Base-by-base conservation (phyloP, 2,113 vertebrate species). In the Gopherus evgoodei region DNA sequence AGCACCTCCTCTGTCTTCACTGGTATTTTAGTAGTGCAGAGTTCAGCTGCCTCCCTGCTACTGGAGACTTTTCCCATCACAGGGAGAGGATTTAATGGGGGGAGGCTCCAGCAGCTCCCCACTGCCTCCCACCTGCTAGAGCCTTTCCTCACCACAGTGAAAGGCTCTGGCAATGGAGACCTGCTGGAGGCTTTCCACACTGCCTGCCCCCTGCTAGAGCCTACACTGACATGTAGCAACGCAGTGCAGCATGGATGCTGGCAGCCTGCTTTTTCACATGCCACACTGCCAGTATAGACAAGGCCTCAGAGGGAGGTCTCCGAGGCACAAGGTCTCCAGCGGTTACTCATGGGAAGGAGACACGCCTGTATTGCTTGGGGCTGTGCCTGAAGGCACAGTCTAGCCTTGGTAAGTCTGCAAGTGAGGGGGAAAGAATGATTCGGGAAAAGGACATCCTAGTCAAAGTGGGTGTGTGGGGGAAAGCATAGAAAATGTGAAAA, bases 401-500 rank as follows among this genome's bases (percentile, higher is more conserved):
- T 81, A 50, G 4, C 14, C 2, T 78, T 83, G 22, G 57, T 47
- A 57, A 54, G 75, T 27, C 52, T 53, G 12, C 6, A 49, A 50
- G 56, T 6, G 52, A 59, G 8, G 42, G 87, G 87, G 7, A 54
- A 57, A 84, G 8, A 0, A 0, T 87, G 86, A 19, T 79, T 86
- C 21, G 52, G 84, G 69, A 93, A 69, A 69, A n/a, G 62, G 35
- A 21, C 31, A 69, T 21, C 31, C 17, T n/a, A n/a, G 31, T 78
- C 42, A 4, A 25, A 81, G 35, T 11, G 3, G 50, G 62, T n/a
- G 35, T 17, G 35, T n/a, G 19, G 16, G 12, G 80, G 80, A 14
- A 25, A 24, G 35, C 50, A 53, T 8, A 47, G 81, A 38, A 52
- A 52, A 49, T 22, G 54, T 24, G 16, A 10, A 42, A 29, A 59